Evolutionary conservation across 2,797 vertebrate species (phyloP), one percentile per base, ranked within the genome.

Genomic region (Coregonus suidteri): DNA sequence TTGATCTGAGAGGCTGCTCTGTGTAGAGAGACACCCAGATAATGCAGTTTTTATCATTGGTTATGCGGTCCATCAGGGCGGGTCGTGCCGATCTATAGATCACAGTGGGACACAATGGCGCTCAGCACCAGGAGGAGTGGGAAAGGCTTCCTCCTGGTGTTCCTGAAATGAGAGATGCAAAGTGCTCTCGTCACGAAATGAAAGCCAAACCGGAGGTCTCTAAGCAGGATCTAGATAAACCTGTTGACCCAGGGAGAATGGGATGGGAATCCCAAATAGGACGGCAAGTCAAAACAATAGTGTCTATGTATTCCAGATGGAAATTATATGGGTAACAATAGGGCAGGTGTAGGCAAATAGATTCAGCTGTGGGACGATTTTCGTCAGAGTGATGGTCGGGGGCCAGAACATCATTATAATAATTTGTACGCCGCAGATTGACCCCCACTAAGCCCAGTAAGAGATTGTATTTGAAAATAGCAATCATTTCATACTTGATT

Each of bases 41-140:
- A 52, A 75, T 72, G 76, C 20, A 53, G 18, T 18, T 47, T 72
- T 72, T 72, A 4, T 18, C 6, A 4, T 92, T 90, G 84, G 85
- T 47, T 91, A 80, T 41, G n/a, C 80, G 72, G 86, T 90, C 89
- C 88, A 85, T 90, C 87, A 89, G 91, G 91, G 92, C 92, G 84
- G 89, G 89, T 92, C 84, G 81, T 84, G 83, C 82, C 85, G 89
- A 91, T 92, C 89, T 83, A 90, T 41, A 83, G 80, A 79, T 93
- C 80, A 37, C 90, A 88, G 88, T 77, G 73, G 85, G 89, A 82
- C 47, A 6, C 31, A 11, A 47, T 47, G 78, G 52, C 78, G 77
- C 77, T 81, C 15, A 18, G 76, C 81, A 65, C 78, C 77, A 80
- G 76, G 31, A 71, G 68, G 81, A 83, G 78, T 77, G 77, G 85